Evolutionary conservation across 2,113 vertebrate species (phyloP), one percentile per base, ranked within the genome.

Genomic region (Poicephalus gulielmi): DNA sequence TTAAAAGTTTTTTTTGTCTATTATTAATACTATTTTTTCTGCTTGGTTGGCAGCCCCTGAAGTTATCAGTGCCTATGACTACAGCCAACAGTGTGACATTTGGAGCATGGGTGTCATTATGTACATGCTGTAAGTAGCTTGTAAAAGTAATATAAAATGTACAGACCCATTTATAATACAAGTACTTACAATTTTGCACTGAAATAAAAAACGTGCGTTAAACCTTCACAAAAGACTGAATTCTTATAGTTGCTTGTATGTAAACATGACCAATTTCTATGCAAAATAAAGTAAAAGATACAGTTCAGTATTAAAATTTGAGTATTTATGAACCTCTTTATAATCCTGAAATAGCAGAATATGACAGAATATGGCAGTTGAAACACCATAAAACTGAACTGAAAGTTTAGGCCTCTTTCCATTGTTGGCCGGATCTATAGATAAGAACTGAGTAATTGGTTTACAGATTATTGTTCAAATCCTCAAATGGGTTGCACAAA

Each of bases 81-180:
- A 99, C 90, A 99, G 98, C 94, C 98, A 99, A 84, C 98, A 98
- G 97, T 98, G 98, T 96, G 99, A 99, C 86, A 97, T 99, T 86
- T 99, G 98, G 99, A 99, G 99, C 98, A 98, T 98, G 94, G 99
- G 98, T 88, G 98, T 99, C 97, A 98, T 99, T 96, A 99, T 99
- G 99, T 99, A 99, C 96, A 98, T 98, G 96, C 97, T 99, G 99
- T 99, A 98, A 99, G 99, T 98, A 98, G 71, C 66, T 96, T 96
- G 68, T 92, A 98, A 97, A 94, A 93, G 98, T 94, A 93, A 76
- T 93, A 94, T 86, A 86, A 93, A 97, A 92, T 82, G 86, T 93
- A 85, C 81, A 94, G 47, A 68, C 43, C 71, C 87, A 84, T 96
- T 89, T 90, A 94, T 88, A 90, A 90, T 92, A 92, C 93, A 96